Conservation (phyloP, 2,113 vertebrate genomes). For the Pedionomus torquatus region DNA sequence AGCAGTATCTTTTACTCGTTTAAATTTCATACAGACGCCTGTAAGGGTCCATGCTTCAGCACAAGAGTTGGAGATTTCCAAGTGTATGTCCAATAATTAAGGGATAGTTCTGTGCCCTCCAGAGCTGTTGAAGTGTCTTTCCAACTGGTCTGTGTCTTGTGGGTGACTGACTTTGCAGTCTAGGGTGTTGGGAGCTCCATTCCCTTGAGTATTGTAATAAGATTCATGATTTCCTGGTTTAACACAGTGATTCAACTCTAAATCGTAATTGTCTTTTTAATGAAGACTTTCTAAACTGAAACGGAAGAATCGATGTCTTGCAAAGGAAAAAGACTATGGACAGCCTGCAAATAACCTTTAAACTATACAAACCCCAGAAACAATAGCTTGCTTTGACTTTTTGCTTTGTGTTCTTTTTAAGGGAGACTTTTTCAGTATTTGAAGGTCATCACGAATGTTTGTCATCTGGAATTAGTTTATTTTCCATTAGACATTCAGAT, state of each 20-base stretch:
- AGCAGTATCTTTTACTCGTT: constrained; percentile 33
- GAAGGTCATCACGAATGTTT: neutral
- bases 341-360: neutral
- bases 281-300: neutral
- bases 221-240: neutral
- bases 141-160: neutral
- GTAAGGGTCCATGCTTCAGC: neutral
- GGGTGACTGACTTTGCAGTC: neutral
- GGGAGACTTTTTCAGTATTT: neutral
- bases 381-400: neutral
- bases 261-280: neutral
- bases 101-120: neutral
- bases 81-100: neutral
- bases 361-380: neutral
- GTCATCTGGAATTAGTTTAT: neutral
- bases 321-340: neutral
- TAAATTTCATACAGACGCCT: neutral
- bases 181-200: neutral
- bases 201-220: neutral
- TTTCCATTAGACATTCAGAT: neutral
- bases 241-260: neutral
- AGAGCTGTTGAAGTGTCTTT: neutral
- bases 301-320: neutral
- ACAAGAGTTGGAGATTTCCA: neutral
- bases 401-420: neutral